Conservation (phyloP, 2,888 invertebrate species). For the Phortica okadai region DNA sequence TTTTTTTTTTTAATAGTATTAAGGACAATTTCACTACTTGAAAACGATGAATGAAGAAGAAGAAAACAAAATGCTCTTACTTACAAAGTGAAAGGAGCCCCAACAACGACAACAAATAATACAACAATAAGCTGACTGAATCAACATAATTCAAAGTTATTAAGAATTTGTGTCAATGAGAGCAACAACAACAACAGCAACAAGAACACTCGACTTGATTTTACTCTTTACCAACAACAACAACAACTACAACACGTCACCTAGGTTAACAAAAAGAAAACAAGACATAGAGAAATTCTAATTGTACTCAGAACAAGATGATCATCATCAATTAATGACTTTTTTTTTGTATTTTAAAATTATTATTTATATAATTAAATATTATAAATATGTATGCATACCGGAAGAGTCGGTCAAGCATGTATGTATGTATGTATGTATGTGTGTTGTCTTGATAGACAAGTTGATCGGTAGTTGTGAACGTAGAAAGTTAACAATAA, state of each 20-base stretch:
- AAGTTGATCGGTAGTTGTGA: not conserved
- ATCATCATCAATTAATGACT: too few relatives aligned
- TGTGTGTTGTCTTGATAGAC: too few relatives aligned
- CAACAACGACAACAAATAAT: not conserved
- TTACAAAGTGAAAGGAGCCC: conserved; percentile 13
- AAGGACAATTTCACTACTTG: conserved; percentile 5
- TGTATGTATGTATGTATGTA: too few relatives aligned
- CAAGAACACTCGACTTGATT: not conserved
- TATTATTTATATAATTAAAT: too few relatives aligned
- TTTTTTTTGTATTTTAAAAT: too few relatives aligned
- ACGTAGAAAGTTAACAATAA: conserved; percentile 26
- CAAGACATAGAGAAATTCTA: too few relatives aligned
- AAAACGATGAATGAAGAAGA: not conserved
- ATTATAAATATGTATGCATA: too few relatives aligned
- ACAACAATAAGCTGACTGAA: not conserved
- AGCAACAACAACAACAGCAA: not conserved
- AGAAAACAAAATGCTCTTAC: conserved; percentile 45
- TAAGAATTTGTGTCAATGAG: conserved; percentile 1
- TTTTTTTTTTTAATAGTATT: too few relatives aligned
- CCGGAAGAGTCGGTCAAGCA: too few relatives aligned
- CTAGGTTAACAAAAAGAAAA: too few relatives aligned
- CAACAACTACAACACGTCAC: too few relatives aligned
- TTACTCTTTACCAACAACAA: not conserved
- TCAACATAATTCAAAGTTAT: not conserved
- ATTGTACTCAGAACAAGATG: too few relatives aligned